Evolutionary conservation across 64 coral and sea anemone species (phyloP).

Genomic region (Orbicella faveolata): DNA sequence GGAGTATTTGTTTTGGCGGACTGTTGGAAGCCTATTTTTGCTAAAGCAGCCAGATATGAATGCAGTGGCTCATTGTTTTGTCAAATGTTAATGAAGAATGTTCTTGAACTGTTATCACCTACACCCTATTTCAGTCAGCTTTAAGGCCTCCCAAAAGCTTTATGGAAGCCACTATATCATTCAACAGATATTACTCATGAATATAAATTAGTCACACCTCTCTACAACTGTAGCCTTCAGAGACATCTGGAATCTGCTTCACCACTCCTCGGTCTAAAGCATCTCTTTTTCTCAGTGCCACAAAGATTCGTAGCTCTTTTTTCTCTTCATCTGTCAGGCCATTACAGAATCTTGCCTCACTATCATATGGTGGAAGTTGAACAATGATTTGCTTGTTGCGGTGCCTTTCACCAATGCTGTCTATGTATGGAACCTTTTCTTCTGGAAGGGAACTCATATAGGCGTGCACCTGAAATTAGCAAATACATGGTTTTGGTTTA

Average conservation of each 20-base stretch:
- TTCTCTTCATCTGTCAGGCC: constrained; percentile 92
- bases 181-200: not conserved
- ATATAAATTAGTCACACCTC: constrained; percentile 58
- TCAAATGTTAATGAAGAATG: not conserved
- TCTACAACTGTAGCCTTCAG: constrained; percentile 95
- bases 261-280: constrained; percentile 92
- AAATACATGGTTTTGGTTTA: not conserved
- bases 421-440: constrained; percentile 92
- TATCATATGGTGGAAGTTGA: constrained; percentile 94
- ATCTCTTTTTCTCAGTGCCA: constrained; percentile 91
- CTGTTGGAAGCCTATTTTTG: not conserved
- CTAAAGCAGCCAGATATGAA: not conserved
- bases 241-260: constrained; percentile 86
- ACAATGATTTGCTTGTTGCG: constrained; percentile 94
- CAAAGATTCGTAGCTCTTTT: constrained; percentile 94
- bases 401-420: constrained; percentile 87
- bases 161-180: not conserved
- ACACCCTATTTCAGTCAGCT: not conserved
- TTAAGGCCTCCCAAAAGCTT: not conserved
- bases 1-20: not conserved
- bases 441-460: constrained; percentile 97
- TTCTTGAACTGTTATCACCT: not conserved
- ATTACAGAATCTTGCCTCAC: constrained; percentile 94
- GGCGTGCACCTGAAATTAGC: constrained; percentile 77
- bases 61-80: not conserved